Evolutionary conservation across 2,888 invertebrate species (phyloP), one percentile per base, ranked within the genome.

Genomic region (Encarsia formosa): DNA sequence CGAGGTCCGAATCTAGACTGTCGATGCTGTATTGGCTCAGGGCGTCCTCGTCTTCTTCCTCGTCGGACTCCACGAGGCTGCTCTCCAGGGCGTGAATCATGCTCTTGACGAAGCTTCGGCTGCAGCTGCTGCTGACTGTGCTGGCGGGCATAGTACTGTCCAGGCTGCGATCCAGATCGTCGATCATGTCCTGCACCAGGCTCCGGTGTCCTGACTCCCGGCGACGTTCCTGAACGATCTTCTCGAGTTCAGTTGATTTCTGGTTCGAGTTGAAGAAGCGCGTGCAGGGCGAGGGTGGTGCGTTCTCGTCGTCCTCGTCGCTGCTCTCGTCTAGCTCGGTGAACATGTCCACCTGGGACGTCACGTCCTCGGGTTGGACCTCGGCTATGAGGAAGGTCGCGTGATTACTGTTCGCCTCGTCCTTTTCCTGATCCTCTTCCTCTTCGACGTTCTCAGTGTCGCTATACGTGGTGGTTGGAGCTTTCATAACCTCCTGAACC

Each of bases 241-340:
- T 55, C 45, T 64, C 61, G 22, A 61, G 49, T 3, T 53, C 58
- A 8, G 56, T 54, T 1, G 67, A 63, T 26, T 66, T 68, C 11
- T 47, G 61, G 11, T 16, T 34, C 0, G 61, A 57, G 3, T 24
- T 38, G 31, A 62, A 43, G 41, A 60, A 63, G n/a, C 44, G 45
- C 1, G 40, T 26, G 16, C 29, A 18, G 2, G 60, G 34, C 3
- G 59, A 54, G 1, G 47, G 3, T 9, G 32, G n/a, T 18, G 8
- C 19, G 6, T 1, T 34, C 22, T 5, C 11, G 11, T 26, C 42
- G 13, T 42, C 19, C 8, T 31, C 13, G 5, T 48, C 40, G 19
- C 1, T 4, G 8, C 49, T 46, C 13, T 47, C 46, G 11, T 24
- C 29, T 6, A 32, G 16, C 2, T 41, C 49, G 24, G 53, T 45